These are phyloP conservation scores for Andrena bicolor DNA, from an alignment of 2,888 invertebrate genomes.

Conservation along the genomic window DNA sequence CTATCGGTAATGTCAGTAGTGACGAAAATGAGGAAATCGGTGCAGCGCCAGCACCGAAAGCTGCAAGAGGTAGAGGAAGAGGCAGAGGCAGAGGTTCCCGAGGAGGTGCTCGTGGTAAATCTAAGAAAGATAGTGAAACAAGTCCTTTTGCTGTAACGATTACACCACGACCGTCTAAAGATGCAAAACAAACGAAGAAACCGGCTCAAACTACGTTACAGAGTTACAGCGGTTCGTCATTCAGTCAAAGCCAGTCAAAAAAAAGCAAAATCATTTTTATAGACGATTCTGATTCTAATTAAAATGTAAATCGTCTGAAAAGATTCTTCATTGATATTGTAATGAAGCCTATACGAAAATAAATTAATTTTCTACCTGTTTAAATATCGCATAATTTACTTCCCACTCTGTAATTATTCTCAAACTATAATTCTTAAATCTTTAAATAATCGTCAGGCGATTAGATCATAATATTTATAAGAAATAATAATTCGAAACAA, in stretches of 20 bases:
- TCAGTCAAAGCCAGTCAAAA: not conserved
- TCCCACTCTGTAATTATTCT: not conserved
- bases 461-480: not conserved
- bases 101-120: slow-evolving; percentile 37
- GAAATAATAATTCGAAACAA: not conserved
- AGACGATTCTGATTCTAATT: slow-evolving; percentile 48
- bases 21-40: slow-evolving; percentile 35
- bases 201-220: not conserved
- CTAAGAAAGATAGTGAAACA: slow-evolving; percentile 6
- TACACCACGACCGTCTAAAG: not conserved
- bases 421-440: not conserved
- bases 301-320: slow-evolving; percentile 4
- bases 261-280: not conserved
- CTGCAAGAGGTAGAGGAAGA: slow-evolving; percentile 47
- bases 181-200: slow-evolving; percentile 1
- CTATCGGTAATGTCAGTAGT: not conserved
- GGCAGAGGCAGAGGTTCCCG: slow-evolving; percentile 47
- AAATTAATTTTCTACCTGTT: slow-evolving; percentile 17
- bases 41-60: slow-evolving; percentile 24
- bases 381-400: not conserved
- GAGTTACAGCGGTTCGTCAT: not conserved
- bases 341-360: slow-evolving; percentile 15
- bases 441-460: not conserved
- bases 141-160: not conserved
- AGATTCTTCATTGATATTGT: not conserved